Base-by-base conservation (phyloP, 2,888 invertebrate species). In the Norana najaformis region DNA sequence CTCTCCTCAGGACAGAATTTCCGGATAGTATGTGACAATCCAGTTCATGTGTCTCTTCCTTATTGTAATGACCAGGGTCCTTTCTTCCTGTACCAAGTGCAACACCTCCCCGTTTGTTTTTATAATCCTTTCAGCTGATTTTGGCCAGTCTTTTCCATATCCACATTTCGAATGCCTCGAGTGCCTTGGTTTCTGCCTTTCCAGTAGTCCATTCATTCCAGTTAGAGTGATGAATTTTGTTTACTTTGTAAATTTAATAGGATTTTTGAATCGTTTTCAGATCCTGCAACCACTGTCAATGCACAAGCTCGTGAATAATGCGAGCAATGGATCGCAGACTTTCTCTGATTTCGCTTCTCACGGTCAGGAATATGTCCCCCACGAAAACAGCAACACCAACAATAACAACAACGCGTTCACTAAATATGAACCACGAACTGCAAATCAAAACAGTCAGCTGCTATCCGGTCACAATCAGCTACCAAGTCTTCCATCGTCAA, bases 381-480 rank as follows among this genome's bases (percentile, higher is more conserved):
- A 53, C 30, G 69, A 69, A n/a, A 69, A 69, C n/a, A 69, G 30
- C 8, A 69, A 69, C 69, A 69, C 85, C 4, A 85, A 85, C 85
- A 85, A n/a, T n/a, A n/a, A 85, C 37, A 85, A 36, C 35, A 85
- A 85, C 16, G 85, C 36, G 37, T 85, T 85, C 85, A 85, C 20
- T 37, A 85, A 85, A 23, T 23, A 37, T 35, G 35, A 36, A 85
- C 37, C 85, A 36, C 35, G 35, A 11, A 69, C 69, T n/a, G 8
- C 30, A n/a, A 6, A 69, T n/a, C 69, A 69, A 69, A 69, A 69
- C n/a, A n/a, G n/a, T 13, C 30, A n/a, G n/a, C n/a, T 69, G 16
- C 69, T n/a, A n/a, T 69, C 69, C 69, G n/a, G 69, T n/a, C 69
- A n/a, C 69, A 69, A 69, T 69, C 69, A 69, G n/a, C 69, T 69